Conservation (phyloP, 35 echinoderm and acorn worm genomes). For the Apostichopus japonicus region DNA sequence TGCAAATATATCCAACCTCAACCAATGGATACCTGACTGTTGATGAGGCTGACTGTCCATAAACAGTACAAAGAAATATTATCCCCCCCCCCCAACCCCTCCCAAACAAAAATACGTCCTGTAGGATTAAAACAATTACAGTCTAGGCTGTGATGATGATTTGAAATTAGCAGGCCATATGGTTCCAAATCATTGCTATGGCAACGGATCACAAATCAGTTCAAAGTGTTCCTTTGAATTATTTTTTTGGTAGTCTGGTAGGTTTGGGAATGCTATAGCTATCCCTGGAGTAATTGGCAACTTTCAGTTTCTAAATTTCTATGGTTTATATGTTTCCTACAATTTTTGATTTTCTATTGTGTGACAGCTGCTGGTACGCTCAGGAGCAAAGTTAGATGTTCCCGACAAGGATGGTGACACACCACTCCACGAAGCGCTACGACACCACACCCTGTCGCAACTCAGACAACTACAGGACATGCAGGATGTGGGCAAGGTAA, state of each 20-base stretch:
- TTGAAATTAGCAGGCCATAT: too few species aligned
- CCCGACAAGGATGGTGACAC: constrained; percentile 96
- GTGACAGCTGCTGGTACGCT: constrained; percentile 83
- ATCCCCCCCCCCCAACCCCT: too few species aligned
- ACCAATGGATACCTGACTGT: too few species aligned
- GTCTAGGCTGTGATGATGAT: too few species aligned
- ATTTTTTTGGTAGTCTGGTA: too few species aligned
- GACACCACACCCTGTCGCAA: constrained; percentile 97
- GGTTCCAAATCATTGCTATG: not conserved
- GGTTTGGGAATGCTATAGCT: not conserved
- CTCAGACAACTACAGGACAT: constrained; percentile 98
- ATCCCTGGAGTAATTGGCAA: not conserved
- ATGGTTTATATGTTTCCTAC: not conserved
- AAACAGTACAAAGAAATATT: too few species aligned
- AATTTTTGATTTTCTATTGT: not conserved
- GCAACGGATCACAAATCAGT: not conserved
- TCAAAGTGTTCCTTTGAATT: too few species aligned
- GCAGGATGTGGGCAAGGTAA: constrained; percentile 99
- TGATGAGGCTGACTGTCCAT: too few species aligned
- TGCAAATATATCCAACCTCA: too few species aligned
- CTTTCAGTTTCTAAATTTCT: not conserved
- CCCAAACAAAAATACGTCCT: too few species aligned
- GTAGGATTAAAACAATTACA: too few species aligned
- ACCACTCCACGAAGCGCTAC: constrained; percentile 87
- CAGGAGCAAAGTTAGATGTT: constrained; percentile 86